A percentile compares a stretch with the other conserved stretches of the same genome.
Conservation (phyloP, 1,140 invertebrate genomes). For the Plutomurus gul region DNA sequence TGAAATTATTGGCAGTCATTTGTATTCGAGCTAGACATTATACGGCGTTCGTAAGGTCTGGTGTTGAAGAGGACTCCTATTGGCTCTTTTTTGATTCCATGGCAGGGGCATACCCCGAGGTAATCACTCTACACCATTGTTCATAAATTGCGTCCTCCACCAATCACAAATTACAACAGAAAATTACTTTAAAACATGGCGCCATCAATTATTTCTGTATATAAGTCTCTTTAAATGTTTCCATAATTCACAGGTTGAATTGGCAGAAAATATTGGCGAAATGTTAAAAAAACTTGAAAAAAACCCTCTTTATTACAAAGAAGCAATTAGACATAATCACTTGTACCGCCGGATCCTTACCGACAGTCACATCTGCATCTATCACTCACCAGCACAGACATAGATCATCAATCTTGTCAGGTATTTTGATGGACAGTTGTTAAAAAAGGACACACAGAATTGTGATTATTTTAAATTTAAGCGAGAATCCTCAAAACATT, state of each 20-base stretch:
- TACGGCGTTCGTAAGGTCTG: not conserved
- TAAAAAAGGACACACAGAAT: too few species aligned
- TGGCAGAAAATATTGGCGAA: not conserved
- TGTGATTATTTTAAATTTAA: too few species aligned
- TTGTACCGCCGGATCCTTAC: not conserved
- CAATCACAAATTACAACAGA: too few species aligned
- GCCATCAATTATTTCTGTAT: too few species aligned
- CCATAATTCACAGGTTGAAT: not conserved
- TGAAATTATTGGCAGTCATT: not conserved
- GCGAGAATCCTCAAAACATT: too few species aligned
- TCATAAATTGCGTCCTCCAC: too few species aligned
- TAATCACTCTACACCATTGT: too few species aligned
- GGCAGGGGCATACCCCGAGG: not conserved
- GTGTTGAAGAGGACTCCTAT: not conserved
- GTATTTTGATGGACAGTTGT: too few species aligned
- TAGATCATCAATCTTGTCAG: too few species aligned
- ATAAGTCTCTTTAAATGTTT: too few species aligned
- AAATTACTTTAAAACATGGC: too few species aligned
- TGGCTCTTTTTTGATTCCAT: conserved; percentile 39
- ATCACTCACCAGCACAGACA: not conserved
- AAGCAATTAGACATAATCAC: not conserved
- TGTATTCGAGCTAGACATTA: not conserved
- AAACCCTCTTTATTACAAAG: not conserved
- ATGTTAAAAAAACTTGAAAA: not conserved
- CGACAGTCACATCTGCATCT: not conserved